Evolutionary conservation across 2,797 vertebrate species (phyloP), one percentile per base, ranked within the genome.

Genomic region (Pachyuromys duprasi): DNA sequence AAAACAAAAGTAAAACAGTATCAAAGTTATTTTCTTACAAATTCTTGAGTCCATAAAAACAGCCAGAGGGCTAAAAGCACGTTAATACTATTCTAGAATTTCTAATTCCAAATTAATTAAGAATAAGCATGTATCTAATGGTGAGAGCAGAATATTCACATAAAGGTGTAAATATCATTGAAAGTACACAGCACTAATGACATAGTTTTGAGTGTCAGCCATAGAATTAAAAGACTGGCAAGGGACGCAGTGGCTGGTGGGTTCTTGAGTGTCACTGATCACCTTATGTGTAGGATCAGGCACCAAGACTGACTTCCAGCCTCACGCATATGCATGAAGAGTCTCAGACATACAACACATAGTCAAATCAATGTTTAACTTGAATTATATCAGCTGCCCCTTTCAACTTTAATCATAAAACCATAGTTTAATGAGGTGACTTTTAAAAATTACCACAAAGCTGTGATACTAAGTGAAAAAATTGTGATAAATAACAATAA

Each of bases 1-100:
- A 63, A 95, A 86, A 93, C 60, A 79, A 86, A 80, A 55, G 42
- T 65, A 49, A 84, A 36, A 93, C 57, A 97, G 39, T 63, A 5
- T 82, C 81, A 24, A 82, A 83, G 65, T 96, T 84, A 90, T 74
- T 81, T 91, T 62, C 20, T 93, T 86, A 63, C 4, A 70, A 65
- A 93, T 86, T 92, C 45, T 22, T 88, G 4, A 33, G 24, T 13
- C 33, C 53, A 89, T 49, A 39, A 24, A 88, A 92, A 79, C 62
- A 80, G 24, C 4, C 33, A 83, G 1, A n/a, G 22, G 8, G 36
- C 13, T 33, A 45, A 33, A 8, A 90, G 39, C 42, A 2, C 8
- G 2, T 86, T 81, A 67, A 79, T 74, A 76, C 62, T 91, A 42
- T 26, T 62, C 22, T 89, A 14, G 42, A 92, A 83, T 75, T 33